Evolutionary conservation across 2,888 invertebrate species (phyloP).

Genomic region (Teleiodes luculella): DNA sequence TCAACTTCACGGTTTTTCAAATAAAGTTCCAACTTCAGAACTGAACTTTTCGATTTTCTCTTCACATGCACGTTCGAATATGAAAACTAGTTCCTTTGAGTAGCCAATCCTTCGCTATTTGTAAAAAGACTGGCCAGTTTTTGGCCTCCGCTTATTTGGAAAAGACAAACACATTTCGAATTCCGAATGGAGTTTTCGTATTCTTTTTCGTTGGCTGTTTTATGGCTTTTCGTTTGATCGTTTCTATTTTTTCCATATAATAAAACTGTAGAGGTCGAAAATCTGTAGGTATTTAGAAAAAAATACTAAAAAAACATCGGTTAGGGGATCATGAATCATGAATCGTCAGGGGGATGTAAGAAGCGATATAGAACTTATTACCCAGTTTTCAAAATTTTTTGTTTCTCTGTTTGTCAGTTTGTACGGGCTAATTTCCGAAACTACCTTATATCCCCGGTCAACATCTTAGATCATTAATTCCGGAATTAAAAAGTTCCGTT

Average conservation of each 20-base stretch:
- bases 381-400: too few relatives aligned
- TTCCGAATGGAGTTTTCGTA: neutral
- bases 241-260: neutral
- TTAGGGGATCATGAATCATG: too few relatives aligned
- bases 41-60: neutral
- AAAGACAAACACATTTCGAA: slow-evolving; percentile 4
- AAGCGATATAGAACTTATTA: too few relatives aligned
- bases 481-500: too few relatives aligned
- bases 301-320: too few relatives aligned
- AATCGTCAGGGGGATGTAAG: too few relatives aligned
- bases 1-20: neutral
- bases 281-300: too few relatives aligned
- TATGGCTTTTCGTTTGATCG: neutral
- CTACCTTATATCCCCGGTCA: too few relatives aligned
- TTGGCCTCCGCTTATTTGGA: slow-evolving; percentile 2
- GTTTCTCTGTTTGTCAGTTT: too few relatives aligned
- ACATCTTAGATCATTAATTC: too few relatives aligned
- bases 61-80: slow-evolving; percentile 1
- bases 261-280: too few relatives aligned
- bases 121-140: neutral
- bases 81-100: slow-evolving; percentile 4
- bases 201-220: neutral
- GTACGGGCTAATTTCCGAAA: too few relatives aligned
- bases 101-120: neutral
- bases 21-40: neutral